These are phyloP conservation scores for Ursus arctos DNA, from an alignment of 2,113 vertebrate species.

Conservation along the genomic window DNA sequence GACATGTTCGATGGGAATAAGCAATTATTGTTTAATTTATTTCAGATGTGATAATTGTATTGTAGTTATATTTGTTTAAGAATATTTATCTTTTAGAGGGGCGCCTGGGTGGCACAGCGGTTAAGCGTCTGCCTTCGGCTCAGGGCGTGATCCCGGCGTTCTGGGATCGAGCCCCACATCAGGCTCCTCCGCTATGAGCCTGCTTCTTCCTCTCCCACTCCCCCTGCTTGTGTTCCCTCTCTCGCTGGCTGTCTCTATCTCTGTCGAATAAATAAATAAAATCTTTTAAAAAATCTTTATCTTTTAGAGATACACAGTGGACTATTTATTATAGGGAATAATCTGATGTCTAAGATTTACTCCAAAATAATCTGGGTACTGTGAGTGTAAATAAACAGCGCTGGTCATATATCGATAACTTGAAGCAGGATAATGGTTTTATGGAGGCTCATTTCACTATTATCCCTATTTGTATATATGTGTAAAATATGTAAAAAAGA, in stretches of 20 bases:
- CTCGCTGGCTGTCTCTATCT: too few relatives aligned
- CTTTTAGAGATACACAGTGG: neutral
- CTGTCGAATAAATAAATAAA: too few relatives aligned
- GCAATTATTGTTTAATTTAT: neutral
- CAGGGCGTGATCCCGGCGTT: too few relatives aligned
- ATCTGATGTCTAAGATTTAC: neutral
- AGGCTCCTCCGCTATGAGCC: too few relatives aligned
- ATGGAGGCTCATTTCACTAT: neutral
- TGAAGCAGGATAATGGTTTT: conserved; percentile 9
- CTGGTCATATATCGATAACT: neutral
- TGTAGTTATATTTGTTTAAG: conserved; percentile 3
- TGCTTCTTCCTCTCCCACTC: too few relatives aligned
- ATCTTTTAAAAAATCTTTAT: neutral
- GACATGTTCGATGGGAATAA: neutral
- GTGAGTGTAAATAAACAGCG: neutral
- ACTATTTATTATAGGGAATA: neutral
- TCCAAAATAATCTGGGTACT: neutral
- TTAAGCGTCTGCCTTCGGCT: too few relatives aligned
- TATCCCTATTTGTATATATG: neutral
- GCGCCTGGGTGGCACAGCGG: too few relatives aligned
- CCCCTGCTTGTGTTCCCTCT: too few relatives aligned
- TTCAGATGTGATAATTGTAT: neutral
- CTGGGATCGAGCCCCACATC: too few relatives aligned
- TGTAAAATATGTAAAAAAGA: neutral
- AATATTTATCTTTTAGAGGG: neutral